These are phyloP conservation scores for Ichneumon xanthorius DNA, from an alignment of 2,888 invertebrate species.

Conservation along the genomic window DNA sequence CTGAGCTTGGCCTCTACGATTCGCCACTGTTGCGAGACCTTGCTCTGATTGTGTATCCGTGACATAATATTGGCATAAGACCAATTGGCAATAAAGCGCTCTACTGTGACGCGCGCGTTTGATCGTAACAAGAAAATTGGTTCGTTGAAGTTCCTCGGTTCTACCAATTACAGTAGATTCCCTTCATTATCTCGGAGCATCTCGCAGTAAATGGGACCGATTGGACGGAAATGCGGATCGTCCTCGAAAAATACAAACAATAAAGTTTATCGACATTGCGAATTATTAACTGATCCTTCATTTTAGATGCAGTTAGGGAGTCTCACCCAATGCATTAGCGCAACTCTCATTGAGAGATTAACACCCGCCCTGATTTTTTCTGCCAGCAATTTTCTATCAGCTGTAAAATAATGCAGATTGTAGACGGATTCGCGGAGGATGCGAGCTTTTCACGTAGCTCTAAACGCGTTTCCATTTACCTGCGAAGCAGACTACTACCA, in stretches of 20 bases:
- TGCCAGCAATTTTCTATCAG: too few relatives aligned
- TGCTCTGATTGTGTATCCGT: neutral
- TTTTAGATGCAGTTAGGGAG: conserved; percentile 46
- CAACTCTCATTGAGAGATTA: neutral
- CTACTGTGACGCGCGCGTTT: neutral
- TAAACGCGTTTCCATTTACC: too few relatives aligned
- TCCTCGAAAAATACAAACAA: conserved; percentile 26
- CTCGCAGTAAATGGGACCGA: neutral
- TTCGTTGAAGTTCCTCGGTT: neutral
- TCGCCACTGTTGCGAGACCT: too few relatives aligned
- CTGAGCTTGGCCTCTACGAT: too few relatives aligned
- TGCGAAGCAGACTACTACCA: too few relatives aligned
- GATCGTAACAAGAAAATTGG: neutral
- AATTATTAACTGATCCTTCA: conserved; percentile 62
- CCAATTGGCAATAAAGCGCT: neutral
- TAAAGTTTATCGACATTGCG: conserved; percentile 41
- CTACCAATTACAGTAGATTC: neutral
- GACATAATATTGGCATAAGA: neutral
- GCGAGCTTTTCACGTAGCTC: too few relatives aligned
- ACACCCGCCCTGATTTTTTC: too few relatives aligned
- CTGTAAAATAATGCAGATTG: too few relatives aligned
- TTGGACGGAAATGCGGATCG: neutral
- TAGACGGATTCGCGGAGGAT: too few relatives aligned
- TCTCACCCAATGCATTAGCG: neutral
- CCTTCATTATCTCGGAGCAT: too few relatives aligned